phyloP scores from a whole-genome alignment of 2,888 invertebrate genomes.

The Augochlorella aurata region DNA sequence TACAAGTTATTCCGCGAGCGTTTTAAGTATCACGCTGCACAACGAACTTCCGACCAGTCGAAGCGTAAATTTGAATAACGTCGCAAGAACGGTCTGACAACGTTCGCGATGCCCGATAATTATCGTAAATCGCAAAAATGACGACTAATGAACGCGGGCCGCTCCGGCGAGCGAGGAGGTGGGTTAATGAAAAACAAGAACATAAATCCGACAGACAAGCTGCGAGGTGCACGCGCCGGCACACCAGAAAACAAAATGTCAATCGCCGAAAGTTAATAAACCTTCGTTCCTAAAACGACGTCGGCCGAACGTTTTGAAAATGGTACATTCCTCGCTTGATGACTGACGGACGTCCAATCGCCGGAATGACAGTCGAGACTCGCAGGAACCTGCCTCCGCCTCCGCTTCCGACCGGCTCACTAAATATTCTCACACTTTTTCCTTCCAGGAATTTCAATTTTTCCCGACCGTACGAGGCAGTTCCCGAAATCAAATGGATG shows the following conservation, averaged over 20 bases:
- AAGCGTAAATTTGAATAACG: constrained; percentile 13
- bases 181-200: constrained; percentile 1
- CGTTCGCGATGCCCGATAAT: constrained; percentile 3
- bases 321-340: constrained; percentile 64
- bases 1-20: constrained; percentile 3
- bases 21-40: constrained; percentile 17
- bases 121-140: constrained; percentile 2
- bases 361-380: constrained; percentile 65
- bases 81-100: neutral
- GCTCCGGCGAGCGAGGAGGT: neutral
- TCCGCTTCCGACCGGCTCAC: constrained; percentile 23
- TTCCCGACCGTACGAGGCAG: constrained; percentile 55
- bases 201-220: constrained; percentile 6
- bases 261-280: constrained; percentile 67
- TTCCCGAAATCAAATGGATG: constrained; percentile 52
- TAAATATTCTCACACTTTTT: constrained; percentile 65
- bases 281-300: constrained; percentile 50
- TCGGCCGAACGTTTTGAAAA: constrained; percentile 60
- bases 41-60: constrained; percentile 13
- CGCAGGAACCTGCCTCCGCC: constrained; percentile 41
- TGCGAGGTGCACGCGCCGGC: neutral
- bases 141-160: neutral
- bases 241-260: constrained; percentile 45
- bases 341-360: constrained; percentile 70
- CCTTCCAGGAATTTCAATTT: constrained; percentile 72